Base-by-base conservation (phyloP, 30 jellyfish, hydroid and myxozoan species). In the Cassiopea xamachana region DNA sequence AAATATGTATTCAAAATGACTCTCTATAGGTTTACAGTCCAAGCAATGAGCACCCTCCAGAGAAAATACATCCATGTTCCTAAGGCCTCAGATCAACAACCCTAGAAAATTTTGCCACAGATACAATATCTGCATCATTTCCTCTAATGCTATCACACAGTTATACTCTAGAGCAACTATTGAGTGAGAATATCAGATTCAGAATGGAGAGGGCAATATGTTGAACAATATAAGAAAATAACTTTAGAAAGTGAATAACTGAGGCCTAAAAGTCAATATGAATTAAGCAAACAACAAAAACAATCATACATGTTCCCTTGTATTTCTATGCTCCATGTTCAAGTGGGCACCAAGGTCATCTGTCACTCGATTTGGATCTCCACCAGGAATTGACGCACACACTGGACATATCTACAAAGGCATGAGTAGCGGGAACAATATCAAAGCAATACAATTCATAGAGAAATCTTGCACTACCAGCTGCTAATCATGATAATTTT, bases 371-470 rank as follows among this genome's bases (percentile, higher is more conserved):
- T 96, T 92, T 43, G 99, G 99, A 79, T 96, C 99, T 44, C 99
- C 99, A 83, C 99, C 99, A 1, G 99, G 99, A 61, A 89, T 48
- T 15, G 99, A 97, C 60, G 99, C 99, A 86, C 99, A 96, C 49
- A 96, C 97, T 46, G 99, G 99, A 55, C 99, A 96, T n/a, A 96
- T 96, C 99, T 96, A 77, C 17, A 46, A 84, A 2, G 70, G 46
- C 45, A 17, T 1, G 48, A 76, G 27, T 49, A 76, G 44, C 14
- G 14, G 69, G 69, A 59, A 59, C 14, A 59, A 59, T 59, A 14
- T 27, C 39, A 27, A 27, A 27, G 39, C 39, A 27, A 27, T 27
- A 27, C 39, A 27, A 27, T 27, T 27, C 39, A 27, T 27, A 27
- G 39, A 27, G 39, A 27, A 27, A 27, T 27, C 39, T 27, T 27